phyloP scores from a whole-genome alignment of 1,140 invertebrate genomes.

The Cotesia glomerata region DNA sequence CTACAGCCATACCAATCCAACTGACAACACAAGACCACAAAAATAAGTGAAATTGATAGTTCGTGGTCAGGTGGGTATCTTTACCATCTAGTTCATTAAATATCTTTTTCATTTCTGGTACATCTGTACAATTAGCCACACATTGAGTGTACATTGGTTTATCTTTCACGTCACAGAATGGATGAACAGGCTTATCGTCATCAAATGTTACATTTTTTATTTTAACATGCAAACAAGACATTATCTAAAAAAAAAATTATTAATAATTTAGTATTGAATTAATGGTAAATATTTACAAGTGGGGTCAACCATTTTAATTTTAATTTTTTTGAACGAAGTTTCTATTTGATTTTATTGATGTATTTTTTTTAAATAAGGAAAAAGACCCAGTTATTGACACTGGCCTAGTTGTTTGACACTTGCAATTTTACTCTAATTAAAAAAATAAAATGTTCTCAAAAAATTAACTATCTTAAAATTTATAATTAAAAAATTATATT shows the following conservation, averaged over 20 bases:
- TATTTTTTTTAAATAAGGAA: no score
- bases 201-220: constrained; percentile 59
- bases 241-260: constrained; percentile 29
- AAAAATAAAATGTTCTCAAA: no score
- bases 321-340: no score
- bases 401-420: no score
- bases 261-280: no score
- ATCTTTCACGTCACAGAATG: constrained; percentile 56
- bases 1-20: constrained; percentile 83
- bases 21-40: constrained; percentile 72
- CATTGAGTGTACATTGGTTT: constrained; percentile 41
- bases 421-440: no score
- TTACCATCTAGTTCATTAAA: constrained; percentile 34
- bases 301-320: no score
- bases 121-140: constrained; percentile 43
- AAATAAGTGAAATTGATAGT: constrained; percentile 75
- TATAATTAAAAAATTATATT: no score
- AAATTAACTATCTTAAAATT: no score
- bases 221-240: constrained; percentile 38
- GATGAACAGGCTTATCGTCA: constrained; percentile 42
- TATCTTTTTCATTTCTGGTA: constrained; percentile 52
- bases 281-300: no score
- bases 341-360: no score
- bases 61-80: constrained; percentile 31
- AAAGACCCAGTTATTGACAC: no score